These are phyloP conservation scores for Cosmorhoe ocellata DNA, from an alignment of 2,888 invertebrate genomes.

Conservation along the genomic window DNA sequence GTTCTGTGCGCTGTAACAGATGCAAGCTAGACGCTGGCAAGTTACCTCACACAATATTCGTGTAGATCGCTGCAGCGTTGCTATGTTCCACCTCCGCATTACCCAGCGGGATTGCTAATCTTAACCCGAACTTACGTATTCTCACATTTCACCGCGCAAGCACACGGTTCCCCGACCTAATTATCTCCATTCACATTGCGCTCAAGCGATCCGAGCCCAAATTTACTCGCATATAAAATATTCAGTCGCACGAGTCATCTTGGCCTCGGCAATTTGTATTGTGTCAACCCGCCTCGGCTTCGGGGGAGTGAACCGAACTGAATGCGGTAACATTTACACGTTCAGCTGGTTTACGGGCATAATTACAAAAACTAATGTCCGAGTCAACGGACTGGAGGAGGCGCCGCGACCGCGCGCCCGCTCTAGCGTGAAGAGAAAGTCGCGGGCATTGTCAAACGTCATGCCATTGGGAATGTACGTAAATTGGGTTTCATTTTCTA, in stretches of 20 bases:
- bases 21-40: constrained; percentile 2
- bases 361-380: constrained; percentile 51
- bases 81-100: constrained; percentile 12
- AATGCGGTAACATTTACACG: constrained; percentile 46
- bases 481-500: constrained; percentile 66
- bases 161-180: constrained; percentile 30
- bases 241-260: constrained; percentile 39
- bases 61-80: constrained; percentile 6
- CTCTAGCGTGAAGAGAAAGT: constrained; percentile 69
- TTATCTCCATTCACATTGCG: constrained; percentile 32
- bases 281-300: constrained; percentile 38
- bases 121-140: constrained; percentile 16
- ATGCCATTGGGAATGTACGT: constrained; percentile 54
- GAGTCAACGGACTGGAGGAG: constrained; percentile 52
- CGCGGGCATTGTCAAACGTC: constrained; percentile 35
- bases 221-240: constrained; percentile 36
- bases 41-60: neutral
- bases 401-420: constrained; percentile 45
- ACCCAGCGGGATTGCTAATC: constrained; percentile 20
- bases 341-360: constrained; percentile 37
- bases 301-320: constrained; percentile 38
- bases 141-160: constrained; percentile 17
- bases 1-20: constrained; percentile 30
- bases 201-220: constrained; percentile 30
- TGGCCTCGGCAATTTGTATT: constrained; percentile 41